Conservation (phyloP, 1,140 invertebrate species). For the Cephus cinctus region DNA sequence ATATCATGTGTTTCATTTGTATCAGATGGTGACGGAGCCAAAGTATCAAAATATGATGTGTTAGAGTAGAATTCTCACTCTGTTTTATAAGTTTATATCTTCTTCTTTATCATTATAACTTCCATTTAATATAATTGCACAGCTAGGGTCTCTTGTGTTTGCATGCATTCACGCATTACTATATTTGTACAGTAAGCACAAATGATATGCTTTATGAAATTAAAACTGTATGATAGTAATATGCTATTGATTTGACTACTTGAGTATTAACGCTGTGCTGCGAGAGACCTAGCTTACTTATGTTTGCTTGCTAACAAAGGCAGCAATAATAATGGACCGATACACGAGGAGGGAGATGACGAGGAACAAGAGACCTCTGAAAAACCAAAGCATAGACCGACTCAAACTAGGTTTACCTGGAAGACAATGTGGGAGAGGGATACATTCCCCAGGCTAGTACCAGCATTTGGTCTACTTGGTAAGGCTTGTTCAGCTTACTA, state of each 20-base stretch:
- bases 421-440: slow-evolving; percentile 44
- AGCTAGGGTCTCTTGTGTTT: no score
- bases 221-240: no score
- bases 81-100: no score
- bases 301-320: slow-evolving; percentile 42
- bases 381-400: slow-evolving; percentile 35
- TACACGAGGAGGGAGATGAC: slow-evolving; percentile 19
- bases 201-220: background rate
- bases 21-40: no score
- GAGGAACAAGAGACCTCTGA: slow-evolving; percentile 30
- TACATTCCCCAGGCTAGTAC: slow-evolving; percentile 39
- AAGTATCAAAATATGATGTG: no score
- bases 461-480: slow-evolving; percentile 46
- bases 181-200: background rate
- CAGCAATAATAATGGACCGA: slow-evolving; percentile 30
- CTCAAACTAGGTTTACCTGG: slow-evolving; percentile 44
- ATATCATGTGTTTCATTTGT: no score
- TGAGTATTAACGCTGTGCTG: background rate
- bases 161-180: no score
- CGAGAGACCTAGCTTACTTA: slow-evolving; percentile 24
- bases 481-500: slow-evolving; percentile 34
- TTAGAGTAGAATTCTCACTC: no score
- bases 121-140: no score
- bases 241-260: no score
- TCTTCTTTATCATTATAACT: no score